Conservation (phyloP, 2,888 invertebrate species). For the Pammene fasciana region DNA sequence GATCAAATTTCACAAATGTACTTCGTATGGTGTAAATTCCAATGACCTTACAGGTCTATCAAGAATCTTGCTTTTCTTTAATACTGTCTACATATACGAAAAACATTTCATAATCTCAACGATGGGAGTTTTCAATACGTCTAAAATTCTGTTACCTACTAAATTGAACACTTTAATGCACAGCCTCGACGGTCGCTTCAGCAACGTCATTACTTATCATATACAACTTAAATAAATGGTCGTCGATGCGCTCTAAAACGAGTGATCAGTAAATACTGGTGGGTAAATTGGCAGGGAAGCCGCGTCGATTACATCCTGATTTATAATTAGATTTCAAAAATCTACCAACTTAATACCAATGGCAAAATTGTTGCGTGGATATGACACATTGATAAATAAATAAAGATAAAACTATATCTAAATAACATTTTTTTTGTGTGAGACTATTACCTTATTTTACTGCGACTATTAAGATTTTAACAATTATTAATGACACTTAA, state of each 20-base stretch:
- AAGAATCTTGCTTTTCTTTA: constrained; percentile 51
- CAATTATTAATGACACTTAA: background rate
- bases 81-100: constrained; percentile 73
- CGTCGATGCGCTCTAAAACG: constrained; percentile 82
- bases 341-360: background rate
- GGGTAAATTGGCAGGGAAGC: constrained; percentile 61
- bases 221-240: constrained; percentile 76
- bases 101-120: constrained; percentile 74
- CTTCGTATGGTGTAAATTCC: constrained; percentile 62
- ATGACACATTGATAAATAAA: background rate
- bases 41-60: constrained; percentile 62
- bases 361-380: background rate
- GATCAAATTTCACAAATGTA: constrained; percentile 55
- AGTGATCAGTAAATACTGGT: constrained; percentile 82
- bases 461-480: background rate
- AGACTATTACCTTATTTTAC: background rate
- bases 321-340: constrained; percentile 21
- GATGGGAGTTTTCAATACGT: constrained; percentile 75
- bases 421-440: too few relatives aligned
- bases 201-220: constrained; percentile 74
- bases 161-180: constrained; percentile 83
- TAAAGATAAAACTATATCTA: too few relatives aligned
- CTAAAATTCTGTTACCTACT: constrained; percentile 71
- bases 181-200: constrained; percentile 76
- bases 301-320: constrained; percentile 29